Percentiles rank a stretch among this genome's conserved stretches.
phyloP scores from a whole-genome alignment of 2,888 invertebrate species.

The Antitype chi region DNA sequence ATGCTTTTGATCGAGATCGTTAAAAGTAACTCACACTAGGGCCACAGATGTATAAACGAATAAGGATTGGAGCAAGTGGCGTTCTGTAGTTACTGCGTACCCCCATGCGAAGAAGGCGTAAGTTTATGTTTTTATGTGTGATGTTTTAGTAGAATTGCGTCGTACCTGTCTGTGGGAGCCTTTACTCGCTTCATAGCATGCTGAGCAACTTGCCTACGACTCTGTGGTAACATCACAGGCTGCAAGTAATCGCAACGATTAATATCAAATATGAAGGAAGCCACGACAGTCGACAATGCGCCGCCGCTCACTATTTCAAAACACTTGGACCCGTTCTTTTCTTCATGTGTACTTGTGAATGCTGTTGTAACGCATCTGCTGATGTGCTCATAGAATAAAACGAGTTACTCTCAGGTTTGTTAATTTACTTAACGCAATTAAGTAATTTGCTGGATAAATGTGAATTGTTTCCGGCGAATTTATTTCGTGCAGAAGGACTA shows the following conservation, averaged over 20 bases:
- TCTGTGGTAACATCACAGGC: constrained; percentile 29
- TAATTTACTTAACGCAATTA: constrained; percentile 28
- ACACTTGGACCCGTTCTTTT: constrained; percentile 64
- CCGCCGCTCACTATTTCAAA: constrained; percentile 75
- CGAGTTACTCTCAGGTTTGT: constrained; percentile 7
- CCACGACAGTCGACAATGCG: constrained; percentile 71
- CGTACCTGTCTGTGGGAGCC: too few species aligned
- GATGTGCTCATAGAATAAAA: constrained; percentile 41
- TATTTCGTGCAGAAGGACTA: background rate
- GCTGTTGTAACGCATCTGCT: constrained; percentile 51
- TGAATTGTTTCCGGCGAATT: background rate
- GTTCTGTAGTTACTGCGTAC: too few species aligned
- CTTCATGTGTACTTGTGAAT: constrained; percentile 51
- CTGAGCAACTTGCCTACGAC: background rate
- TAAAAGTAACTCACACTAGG: too few species aligned
- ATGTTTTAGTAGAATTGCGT: too few species aligned
- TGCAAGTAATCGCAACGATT: constrained; percentile 58
- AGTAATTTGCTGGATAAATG: background rate
- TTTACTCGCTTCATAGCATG: background rate
- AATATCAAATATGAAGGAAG: constrained; percentile 72
- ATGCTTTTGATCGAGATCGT: too few species aligned
- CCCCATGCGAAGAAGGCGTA: too few species aligned
- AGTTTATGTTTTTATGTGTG: too few species aligned
- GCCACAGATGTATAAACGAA: too few species aligned
- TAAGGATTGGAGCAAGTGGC: too few species aligned